Evolutionary conservation across 2,888 invertebrate species (phyloP), one percentile per base, ranked within the genome.

Genomic region (Lasioglossum marginatum): DNA sequence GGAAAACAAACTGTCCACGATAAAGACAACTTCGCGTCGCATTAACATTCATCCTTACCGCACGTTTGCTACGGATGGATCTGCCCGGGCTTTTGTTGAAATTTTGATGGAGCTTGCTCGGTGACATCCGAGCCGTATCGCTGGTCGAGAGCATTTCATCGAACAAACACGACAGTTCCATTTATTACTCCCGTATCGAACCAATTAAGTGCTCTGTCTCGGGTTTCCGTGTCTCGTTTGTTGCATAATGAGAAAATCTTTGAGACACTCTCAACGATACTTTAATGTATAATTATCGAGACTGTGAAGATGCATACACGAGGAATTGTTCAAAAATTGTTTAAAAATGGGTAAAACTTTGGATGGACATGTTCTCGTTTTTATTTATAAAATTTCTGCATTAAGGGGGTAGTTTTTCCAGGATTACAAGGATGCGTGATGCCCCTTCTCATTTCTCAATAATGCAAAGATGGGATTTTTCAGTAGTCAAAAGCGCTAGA

Each of bases 1-100:
- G 5, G 2, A 37, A 60, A 72, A 77, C 77, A 77, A 63, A 40
- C 82, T 10, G 40, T 71, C 37, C 57, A 52, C n/a, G 57, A 19
- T 79, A 37, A 52, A 74, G 76, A 79, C 31, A 76, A 84, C 68
- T 52, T n/a, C 40, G 6, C 27, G 4, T 1, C 45, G 8, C 23
- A 70, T 70, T 70, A 70, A 70, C 37, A 68, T 63, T 68, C 34
- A 34, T 23, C 23, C 37, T 6, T 34, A 12, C 12, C 23, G 23
- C 12, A 4, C 68, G 68, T 34, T 37, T 37, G 23, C 37, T n/a
- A n/a, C 23, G 34, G 37, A 1, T 4, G 37, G 34, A 37, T 23
- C 68, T 12, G 4, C 23, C 8, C 10, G 34, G n/a, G n/a, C 57
- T n/a, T 68, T 34, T 4, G 23, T 34, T 68, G 68, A 68, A 68